Base-by-base conservation (phyloP, 2,888 invertebrate species). In the Crossocerus cetratus region DNA sequence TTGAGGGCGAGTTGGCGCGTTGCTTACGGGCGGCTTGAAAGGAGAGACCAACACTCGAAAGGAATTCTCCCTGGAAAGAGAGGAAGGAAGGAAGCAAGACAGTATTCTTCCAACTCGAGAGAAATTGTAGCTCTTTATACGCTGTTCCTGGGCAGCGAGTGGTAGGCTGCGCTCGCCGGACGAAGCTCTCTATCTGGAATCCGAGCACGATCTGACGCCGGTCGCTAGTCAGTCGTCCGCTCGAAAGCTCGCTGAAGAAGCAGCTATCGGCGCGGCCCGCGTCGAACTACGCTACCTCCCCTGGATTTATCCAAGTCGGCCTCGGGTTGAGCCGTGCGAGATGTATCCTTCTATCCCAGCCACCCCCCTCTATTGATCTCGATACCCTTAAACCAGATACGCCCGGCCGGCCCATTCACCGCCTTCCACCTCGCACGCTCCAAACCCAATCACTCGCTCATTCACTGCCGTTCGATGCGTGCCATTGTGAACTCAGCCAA, bases 301-400 rank as follows among this genome's bases (percentile, higher is more conserved):
- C 58, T 54, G 58, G 72, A 81, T 78, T 80, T 81, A 77, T 76
- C 63, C 72, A 61, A 73, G 78, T 60, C 59, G 62, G 67, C 62
- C 65, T 54, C 32, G 11, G 71, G 71, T 77, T 80, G 71, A 73
- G 61, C 59, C 45, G 22, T 45, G 63, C 54, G 71, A 63, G 69
- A 74, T 74, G 71, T 71, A 76, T 74, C 49, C 14, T 72, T 72
- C 70, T 76, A 81, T 80, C 76, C 80, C 32, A 32, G 11, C 5
- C n/a, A n/a, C n/a, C n/a, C n/a, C n/a, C n/a, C 8, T 11, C 8
- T 81, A 82, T 82, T 72, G 81, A 81, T 82, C 74, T 71, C 72
- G 80, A 69, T 74, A 62, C 71, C 65, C 79, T 75, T 80, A 83
- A 83, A 82, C 77, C 75, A 73, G 80, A 75, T 76, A 74, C 71